These are phyloP conservation scores for Lasioglossum baleicum DNA, from an alignment of 1,140 invertebrate genomes.

Conservation along the genomic window DNA sequence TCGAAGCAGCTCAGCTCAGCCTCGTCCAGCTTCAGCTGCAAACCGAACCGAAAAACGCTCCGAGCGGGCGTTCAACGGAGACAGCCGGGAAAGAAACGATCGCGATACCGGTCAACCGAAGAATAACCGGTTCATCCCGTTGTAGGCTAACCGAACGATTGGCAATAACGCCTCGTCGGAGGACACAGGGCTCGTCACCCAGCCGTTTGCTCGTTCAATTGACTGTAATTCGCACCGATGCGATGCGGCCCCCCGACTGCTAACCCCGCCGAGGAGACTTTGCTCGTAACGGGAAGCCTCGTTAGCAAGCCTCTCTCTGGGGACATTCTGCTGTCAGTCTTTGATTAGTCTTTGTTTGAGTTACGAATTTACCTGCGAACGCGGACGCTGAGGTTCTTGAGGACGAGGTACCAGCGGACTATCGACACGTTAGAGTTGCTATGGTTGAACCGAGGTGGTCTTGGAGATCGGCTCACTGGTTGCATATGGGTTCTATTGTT, in stretches of 20 bases:
- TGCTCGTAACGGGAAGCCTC: constrained; percentile 23
- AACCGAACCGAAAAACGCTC: neutral
- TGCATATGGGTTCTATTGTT: too few species aligned
- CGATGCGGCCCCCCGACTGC: neutral
- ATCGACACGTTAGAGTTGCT: too few species aligned
- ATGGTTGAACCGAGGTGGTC: too few species aligned
- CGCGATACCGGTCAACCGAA: neutral
- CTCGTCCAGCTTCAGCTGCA: too few species aligned
- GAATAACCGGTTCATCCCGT: neutral
- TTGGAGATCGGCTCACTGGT: too few species aligned
- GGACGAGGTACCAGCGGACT: too few species aligned
- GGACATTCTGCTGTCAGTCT: neutral
- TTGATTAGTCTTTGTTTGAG: constrained; percentile 14
- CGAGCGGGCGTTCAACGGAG: neutral
- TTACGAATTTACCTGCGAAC: neutral
- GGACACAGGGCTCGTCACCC: too few species aligned
- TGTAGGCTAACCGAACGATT: neutral
- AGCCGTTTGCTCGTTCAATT: neutral
- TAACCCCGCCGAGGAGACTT: neutral
- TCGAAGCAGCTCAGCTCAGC: neutral
- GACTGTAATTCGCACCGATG: neutral
- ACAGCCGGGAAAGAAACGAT: neutral
- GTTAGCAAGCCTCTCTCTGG: neutral
- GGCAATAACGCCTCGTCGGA: neutral
- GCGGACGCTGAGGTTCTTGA: too few species aligned